These are phyloP conservation scores for Gymnocephalus cernua DNA, from an alignment of 2,113 vertebrate genomes.

Conservation along the genomic window DNA sequence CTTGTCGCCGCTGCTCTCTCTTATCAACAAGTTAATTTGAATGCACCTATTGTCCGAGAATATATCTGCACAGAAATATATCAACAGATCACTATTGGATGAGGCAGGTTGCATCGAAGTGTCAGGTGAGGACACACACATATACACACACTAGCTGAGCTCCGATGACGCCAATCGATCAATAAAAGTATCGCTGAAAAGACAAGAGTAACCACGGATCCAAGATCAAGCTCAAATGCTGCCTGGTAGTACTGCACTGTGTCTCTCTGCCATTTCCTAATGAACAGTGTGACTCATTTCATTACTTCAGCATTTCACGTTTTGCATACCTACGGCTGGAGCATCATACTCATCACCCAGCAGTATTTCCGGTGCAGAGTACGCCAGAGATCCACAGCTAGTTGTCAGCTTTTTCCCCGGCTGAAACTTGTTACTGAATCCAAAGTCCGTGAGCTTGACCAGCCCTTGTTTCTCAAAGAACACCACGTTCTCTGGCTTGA, in stretches of 20 bases:
- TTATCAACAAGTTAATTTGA: no score
- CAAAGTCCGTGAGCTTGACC: constrained; percentile 98
- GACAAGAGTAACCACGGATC: no score
- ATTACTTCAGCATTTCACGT: constrained; percentile 24
- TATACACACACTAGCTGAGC: no score
- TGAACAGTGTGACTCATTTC: constrained; percentile 34
- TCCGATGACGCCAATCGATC: no score
- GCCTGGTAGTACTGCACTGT: neutral
- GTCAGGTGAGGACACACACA: no score
- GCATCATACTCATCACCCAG: constrained; percentile 98
- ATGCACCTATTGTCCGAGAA: no score
- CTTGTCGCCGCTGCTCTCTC: no score
- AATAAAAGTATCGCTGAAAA: no score
- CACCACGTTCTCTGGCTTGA: constrained; percentile 98
- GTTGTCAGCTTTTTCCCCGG: constrained; percentile 98
- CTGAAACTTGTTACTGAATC: constrained; percentile 99
- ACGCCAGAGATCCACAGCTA: constrained; percentile 96
- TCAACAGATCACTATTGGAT: no score
- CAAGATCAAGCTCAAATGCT: constrained; percentile 18
- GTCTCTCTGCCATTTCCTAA: constrained; percentile 26
- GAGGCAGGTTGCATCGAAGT: no score
- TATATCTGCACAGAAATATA: no score
- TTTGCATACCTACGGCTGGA: constrained; percentile 94
- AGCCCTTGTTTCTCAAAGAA: constrained; percentile 99
- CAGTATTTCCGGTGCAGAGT: constrained; percentile 97